phyloP scores from a whole-genome alignment of 1,140 invertebrate genomes.

The Pogonomyrmex barbatus region DNA sequence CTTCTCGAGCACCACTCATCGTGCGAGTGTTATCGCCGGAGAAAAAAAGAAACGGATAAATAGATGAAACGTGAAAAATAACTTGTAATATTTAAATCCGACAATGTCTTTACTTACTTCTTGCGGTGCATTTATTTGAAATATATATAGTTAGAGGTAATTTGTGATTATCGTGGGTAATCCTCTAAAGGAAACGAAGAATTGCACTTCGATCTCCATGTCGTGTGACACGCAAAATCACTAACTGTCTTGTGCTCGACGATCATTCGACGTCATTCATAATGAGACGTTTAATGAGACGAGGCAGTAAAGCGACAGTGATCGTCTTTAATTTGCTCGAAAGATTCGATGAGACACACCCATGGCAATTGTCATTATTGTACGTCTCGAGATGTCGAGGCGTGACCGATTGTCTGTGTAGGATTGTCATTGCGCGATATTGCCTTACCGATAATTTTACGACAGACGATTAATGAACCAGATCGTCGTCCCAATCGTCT shows the following conservation, averaged over 20 bases:
- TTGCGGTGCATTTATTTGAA: neutral
- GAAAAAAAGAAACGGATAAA: neutral
- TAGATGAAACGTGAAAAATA: neutral
- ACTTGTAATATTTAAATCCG: neutral
- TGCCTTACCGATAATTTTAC: conserved; percentile 74
- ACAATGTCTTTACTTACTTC: neutral
- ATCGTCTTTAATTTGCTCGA: conserved; percentile 59
- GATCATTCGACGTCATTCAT: neutral
- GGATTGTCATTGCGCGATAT: conserved; percentile 71
- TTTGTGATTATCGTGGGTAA: neutral
- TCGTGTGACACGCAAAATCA: conserved; percentile 11
- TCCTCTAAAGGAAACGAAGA: neutral
- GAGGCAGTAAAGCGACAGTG: conserved; percentile 34
- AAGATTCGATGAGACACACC: conserved; percentile 76
- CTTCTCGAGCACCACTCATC: neutral
- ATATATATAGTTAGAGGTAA: neutral
- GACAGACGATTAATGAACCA: conserved; percentile 76
- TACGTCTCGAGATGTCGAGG: conserved; percentile 73
- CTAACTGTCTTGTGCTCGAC: conserved; percentile 8
- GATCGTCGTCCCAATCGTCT: conserved; percentile 68
- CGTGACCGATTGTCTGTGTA: conserved; percentile 80
- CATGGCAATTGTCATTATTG: conserved; percentile 76
- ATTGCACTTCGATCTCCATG: neutral
- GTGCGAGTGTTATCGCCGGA: neutral
- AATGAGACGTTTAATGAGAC: conserved; percentile 25